Evolutionary conservation across 2,888 invertebrate species (phyloP).

Genomic region (Epinotia bilunana): DNA sequence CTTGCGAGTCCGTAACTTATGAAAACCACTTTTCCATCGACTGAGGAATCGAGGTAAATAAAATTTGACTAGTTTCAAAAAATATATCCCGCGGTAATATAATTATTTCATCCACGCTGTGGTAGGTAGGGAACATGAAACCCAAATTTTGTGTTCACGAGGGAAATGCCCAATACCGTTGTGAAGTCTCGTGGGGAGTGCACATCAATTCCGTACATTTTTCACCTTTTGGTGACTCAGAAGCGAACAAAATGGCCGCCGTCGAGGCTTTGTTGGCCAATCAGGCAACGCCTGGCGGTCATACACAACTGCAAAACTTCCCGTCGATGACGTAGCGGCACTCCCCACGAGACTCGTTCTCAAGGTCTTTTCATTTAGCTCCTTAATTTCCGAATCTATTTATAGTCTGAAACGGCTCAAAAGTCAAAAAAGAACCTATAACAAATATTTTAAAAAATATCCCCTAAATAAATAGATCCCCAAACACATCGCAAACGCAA

Average conservation of each 20-base stretch:
- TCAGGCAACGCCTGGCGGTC: slow-evolving; percentile 67
- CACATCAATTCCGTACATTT: slow-evolving; percentile 84
- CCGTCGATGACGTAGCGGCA: slow-evolving; percentile 76
- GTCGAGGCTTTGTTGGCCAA: slow-evolving; percentile 81
- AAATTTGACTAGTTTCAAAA: slow-evolving; percentile 47
- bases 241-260: slow-evolving; percentile 87
- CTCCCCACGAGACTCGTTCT: slow-evolving; percentile 82
- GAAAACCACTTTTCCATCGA: slow-evolving; percentile 65
- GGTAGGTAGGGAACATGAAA: slow-evolving; percentile 77
- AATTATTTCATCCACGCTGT: slow-evolving; percentile 66
- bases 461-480: slow-evolving; percentile 19
- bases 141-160: slow-evolving; percentile 82
- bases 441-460: slow-evolving; percentile 26
- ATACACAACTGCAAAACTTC: slow-evolving; percentile 77
- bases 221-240: slow-evolving; percentile 87
- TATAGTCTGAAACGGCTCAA: slow-evolving; percentile 51
- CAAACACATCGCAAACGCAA: not conserved
- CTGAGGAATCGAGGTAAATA: slow-evolving; percentile 49
- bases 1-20: slow-evolving; percentile 63
- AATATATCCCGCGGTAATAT: slow-evolving; percentile 53
- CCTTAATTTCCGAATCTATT: slow-evolving; percentile 64
- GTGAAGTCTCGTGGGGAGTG: slow-evolving; percentile 86
- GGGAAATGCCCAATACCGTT: slow-evolving; percentile 85
- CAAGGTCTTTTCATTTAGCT: slow-evolving; percentile 81
- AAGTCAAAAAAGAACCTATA: slow-evolving; percentile 15